Conservation (phyloP, 2,888 invertebrate species). For the Conus canariensis region DNA sequence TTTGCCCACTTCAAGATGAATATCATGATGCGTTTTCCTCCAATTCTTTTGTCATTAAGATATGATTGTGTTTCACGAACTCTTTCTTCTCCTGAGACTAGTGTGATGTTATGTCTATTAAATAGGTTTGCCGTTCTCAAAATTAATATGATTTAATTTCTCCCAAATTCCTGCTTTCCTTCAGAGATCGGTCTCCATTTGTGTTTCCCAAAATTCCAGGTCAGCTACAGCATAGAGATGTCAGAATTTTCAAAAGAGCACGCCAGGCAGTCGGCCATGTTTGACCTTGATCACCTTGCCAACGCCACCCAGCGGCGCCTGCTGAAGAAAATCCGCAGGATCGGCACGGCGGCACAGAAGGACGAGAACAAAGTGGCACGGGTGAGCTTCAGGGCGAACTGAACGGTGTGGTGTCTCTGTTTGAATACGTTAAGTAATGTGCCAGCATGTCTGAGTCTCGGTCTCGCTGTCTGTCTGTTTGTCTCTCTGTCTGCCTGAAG, state of each 20-base stretch:
- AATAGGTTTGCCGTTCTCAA: too few relatives aligned
- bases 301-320: slow-evolving; percentile 47
- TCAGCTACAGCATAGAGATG: slow-evolving; percentile 55
- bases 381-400: slow-evolving; percentile 10
- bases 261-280: slow-evolving; percentile 85
- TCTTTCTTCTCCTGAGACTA: too few relatives aligned
- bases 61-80: too few relatives aligned
- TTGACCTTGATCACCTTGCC: slow-evolving; percentile 81
- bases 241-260: slow-evolving; percentile 87
- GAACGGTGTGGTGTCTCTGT: too few relatives aligned
- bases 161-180: too few relatives aligned
- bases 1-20: too few relatives aligned
- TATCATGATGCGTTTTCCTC: too few relatives aligned
- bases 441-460: not conserved
- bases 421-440: not conserved
- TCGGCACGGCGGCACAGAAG: slow-evolving; percentile 87
- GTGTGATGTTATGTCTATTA: too few relatives aligned
- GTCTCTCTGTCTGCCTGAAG: not conserved
- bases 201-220: slow-evolving; percentile 42
- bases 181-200: too few relatives aligned
- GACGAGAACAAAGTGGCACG: slow-evolving; percentile 59
- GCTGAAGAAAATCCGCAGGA: slow-evolving; percentile 74
- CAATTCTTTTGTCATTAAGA: too few relatives aligned
- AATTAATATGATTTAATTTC: too few relatives aligned
- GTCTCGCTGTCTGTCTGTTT: not conserved